phyloP scores from a whole-genome alignment of 2,113 vertebrate genomes.

The Glaucomys volans region DNA sequence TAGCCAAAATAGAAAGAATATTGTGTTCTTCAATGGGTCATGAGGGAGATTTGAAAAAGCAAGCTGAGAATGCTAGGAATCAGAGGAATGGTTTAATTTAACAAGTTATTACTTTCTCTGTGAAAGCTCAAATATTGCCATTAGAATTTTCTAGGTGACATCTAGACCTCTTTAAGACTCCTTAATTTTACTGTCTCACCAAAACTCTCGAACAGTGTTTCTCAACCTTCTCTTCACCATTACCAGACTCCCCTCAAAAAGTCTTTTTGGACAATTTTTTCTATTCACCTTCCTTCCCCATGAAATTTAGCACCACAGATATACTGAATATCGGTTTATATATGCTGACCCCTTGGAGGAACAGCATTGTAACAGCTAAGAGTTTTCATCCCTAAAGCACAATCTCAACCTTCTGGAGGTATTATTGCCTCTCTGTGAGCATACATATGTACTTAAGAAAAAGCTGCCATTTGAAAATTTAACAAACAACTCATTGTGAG shows the following conservation, averaged over 20 bases:
- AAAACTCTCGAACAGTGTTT: background rate
- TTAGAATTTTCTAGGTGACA: background rate
- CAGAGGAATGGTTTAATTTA: conserved; percentile 41
- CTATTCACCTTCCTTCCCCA: background rate
- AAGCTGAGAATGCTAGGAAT: background rate
- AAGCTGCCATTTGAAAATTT: background rate
- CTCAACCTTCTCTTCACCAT: background rate
- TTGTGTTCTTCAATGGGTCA: background rate
- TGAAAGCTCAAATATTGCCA: background rate
- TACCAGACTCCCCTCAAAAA: background rate
- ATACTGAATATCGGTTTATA: background rate
- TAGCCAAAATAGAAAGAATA: background rate
- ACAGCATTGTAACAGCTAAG: background rate
- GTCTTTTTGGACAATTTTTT: background rate
- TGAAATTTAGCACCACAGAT: background rate
- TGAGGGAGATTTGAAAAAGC: background rate
- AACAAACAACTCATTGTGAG: background rate
- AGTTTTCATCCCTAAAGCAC: background rate
- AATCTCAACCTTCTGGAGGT: background rate
- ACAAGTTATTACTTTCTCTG: background rate
- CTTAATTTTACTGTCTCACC: background rate
- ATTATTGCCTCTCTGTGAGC: background rate
- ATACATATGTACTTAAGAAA: background rate
- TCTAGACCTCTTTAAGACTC: background rate
- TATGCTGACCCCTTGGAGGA: background rate